Conservation (phyloP, 2,888 invertebrate species). For the Mythimna vitellina region DNA sequence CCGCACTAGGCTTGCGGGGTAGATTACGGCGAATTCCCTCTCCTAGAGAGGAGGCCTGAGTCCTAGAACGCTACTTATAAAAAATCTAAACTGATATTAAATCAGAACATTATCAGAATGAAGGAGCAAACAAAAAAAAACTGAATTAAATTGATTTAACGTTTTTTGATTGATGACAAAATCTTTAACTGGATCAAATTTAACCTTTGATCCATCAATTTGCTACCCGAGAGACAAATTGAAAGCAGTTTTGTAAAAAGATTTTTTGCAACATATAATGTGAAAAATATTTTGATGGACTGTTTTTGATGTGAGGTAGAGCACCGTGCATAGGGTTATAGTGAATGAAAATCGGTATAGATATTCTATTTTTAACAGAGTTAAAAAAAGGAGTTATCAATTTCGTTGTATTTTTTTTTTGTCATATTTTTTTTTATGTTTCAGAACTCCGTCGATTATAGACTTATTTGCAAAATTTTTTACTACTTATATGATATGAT, state of each 20-base stretch:
- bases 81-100: neutral
- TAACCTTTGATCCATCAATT: constrained; percentile 50
- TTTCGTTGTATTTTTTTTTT: no score
- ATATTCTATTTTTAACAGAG: no score
- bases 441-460: no score
- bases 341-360: neutral
- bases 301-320: constrained; percentile 11
- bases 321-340: neutral
- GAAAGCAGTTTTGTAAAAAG: constrained; percentile 21
- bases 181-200: constrained; percentile 41
- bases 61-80: no score
- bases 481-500: no score
- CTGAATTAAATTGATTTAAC: constrained; percentile 26
- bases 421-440: no score
- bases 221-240: constrained; percentile 38
- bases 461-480: no score
- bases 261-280: constrained; percentile 10
- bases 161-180: constrained; percentile 41
- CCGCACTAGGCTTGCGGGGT: no score
- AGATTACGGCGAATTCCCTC: no score
- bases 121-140: neutral
- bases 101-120: neutral
- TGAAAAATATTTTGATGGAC: neutral
- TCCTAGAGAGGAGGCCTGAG: no score
- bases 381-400: no score